Evolutionary conservation across 2,797 vertebrate genomes (phyloP), one percentile per base, ranked within the genome.

Genomic region (Melanotaenia pygmaea): DNA sequence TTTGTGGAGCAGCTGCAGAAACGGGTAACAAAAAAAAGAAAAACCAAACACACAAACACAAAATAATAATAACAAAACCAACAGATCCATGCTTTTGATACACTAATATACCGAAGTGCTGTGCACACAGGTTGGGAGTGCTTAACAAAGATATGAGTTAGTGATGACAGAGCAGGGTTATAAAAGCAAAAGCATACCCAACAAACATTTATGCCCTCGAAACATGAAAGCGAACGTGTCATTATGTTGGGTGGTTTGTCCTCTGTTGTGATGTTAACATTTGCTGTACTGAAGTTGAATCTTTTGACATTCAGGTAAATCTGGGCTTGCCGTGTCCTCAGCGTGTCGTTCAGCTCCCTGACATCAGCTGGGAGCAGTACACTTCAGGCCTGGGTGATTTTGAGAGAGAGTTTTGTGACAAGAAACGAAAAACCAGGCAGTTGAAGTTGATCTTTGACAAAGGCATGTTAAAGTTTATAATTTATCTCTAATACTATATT

Each of bases 1-100:
- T 99, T 99, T 93, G 98, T 98, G 91, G 98, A 99, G 92, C 96
- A 96, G 88, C 96, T 99, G 87, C 98, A 99, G 91, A 97, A 97
- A 94, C 96, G 92, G 97, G 98, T 99, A 95, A 89, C 66, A 16
- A 20, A 67, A 59, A 35, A 32, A 32, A 32, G 5, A 32, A 32
- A 32, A 32, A 32, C 35, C 35, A 37, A 37, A 28, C 28, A 28
- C 28, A 28, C 28, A 28, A 2, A 28, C 28, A 28, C 28, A 28
- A 28, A 28, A 28, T 28, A 28, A 28, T 28, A 38, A 37, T 2
- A 38, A 40, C 1, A 40, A 47, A 47, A n/a, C 2, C 45, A 47
- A 20, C 57, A 38, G 4, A 28, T 5, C 4, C 4, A 2, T 45
- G 28, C 63, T 54, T 26, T 74, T 47, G 20, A 47, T 47, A n/a